These are phyloP conservation scores for Benitochromis conjunctus DNA, from an alignment of 2,113 vertebrate genomes.

Conservation along the genomic window DNA sequence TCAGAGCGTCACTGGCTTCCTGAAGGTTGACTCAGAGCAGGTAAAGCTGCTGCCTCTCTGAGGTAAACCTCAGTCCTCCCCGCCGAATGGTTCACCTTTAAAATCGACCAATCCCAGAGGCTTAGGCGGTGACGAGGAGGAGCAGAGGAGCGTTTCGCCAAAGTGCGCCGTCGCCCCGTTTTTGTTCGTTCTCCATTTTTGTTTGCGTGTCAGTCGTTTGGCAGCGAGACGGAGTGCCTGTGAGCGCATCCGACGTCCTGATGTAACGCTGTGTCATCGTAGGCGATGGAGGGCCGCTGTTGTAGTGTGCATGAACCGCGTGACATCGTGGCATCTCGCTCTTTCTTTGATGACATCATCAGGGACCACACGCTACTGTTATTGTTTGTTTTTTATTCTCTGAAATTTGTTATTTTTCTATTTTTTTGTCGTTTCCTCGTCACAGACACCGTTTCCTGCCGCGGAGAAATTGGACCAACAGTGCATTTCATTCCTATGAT, in stretches of 20 bases:
- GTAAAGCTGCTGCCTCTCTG: not conserved
- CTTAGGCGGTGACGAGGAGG: not conserved
- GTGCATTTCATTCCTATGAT: constrained; percentile 40
- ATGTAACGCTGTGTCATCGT: not conserved
- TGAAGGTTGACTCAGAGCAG: not conserved
- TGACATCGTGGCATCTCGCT: not conserved
- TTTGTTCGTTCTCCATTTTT: not conserved
- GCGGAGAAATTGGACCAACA: constrained; percentile 83
- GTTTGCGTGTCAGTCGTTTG: not conserved
- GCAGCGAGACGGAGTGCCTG: not conserved
- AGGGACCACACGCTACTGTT: not conserved
- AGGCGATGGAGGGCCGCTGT: not conserved
- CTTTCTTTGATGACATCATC: not conserved
- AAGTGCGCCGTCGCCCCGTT: not conserved
- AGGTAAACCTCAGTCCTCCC: not conserved
- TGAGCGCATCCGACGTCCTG: not conserved
- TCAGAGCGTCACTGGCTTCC: not conserved
- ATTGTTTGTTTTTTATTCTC: not conserved
- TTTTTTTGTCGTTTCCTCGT: constrained; percentile 54
- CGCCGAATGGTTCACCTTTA: not conserved
- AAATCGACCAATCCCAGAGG: not conserved
- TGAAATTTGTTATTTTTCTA: constrained; percentile 37
- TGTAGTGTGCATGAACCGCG: not conserved
- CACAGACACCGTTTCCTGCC: constrained; percentile 79
- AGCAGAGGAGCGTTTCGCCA: not conserved